A percentile compares a stretch with the other conserved stretches of the same genome.
phyloP scores from a whole-genome alignment of 2,888 invertebrate genomes.

The Sinopyrophorus schimmeli region DNA sequence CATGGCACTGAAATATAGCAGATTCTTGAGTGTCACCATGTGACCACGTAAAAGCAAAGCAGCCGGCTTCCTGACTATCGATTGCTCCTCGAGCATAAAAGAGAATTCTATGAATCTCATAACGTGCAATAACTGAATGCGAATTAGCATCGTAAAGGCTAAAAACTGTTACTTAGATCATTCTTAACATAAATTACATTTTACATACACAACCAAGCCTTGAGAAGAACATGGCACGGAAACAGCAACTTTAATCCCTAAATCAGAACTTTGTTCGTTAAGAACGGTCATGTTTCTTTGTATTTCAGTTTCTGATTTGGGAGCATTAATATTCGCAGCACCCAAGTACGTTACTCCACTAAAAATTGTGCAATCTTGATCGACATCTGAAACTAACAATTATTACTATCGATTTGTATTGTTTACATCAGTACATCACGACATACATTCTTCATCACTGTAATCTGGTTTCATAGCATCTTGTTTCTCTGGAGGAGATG shows the following conservation, averaged over 20 bases:
- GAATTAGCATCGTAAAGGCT: conserved; percentile 82
- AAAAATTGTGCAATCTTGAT: conserved; percentile 89
- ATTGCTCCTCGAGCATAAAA: conserved; percentile 92
- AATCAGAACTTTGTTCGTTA: conserved; percentile 73
- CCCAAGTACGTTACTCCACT: conserved; percentile 93
- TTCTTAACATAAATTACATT: background rate
- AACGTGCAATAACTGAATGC: conserved; percentile 83
- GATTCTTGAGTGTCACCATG: conserved; percentile 88
- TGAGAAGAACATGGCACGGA: conserved; percentile 92
- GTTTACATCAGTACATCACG: conserved; percentile 6
- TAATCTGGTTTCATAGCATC: conserved; percentile 79
- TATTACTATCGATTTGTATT: conserved; percentile 8
- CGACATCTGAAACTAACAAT: conserved; percentile 72
- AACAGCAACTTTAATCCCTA: conserved; percentile 86
- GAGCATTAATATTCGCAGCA: conserved; percentile 87
- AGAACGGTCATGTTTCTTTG: conserved; percentile 91
- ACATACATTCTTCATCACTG: conserved; percentile 73
- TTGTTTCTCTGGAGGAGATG: conserved; percentile 67
- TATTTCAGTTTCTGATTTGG: conserved; percentile 90
- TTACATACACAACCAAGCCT: conserved; percentile 87
- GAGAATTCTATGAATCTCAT: conserved; percentile 89
- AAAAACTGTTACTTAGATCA: too few species aligned
- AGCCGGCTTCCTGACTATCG: conserved; percentile 83
- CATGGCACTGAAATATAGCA: conserved; percentile 95
- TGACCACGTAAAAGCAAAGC: conserved; percentile 98